These are phyloP conservation scores for Anthonomus grandis DNA, from an alignment of 1,140 invertebrate genomes.

Conservation along the genomic window DNA sequence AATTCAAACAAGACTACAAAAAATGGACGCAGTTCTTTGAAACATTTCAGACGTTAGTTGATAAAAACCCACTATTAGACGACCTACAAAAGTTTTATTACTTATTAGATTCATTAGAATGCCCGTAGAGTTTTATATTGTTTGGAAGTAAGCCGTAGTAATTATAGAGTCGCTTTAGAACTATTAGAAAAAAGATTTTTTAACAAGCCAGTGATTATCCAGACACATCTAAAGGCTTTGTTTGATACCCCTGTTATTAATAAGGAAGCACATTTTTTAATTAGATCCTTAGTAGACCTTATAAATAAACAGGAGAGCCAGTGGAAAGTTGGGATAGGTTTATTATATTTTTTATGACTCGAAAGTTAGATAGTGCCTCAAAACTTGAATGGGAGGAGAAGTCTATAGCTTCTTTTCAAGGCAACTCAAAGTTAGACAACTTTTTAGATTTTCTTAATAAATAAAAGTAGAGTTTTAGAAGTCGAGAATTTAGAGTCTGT, in stretches of 20 bases:
- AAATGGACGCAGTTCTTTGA: too few species aligned
- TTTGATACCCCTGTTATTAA: too few species aligned
- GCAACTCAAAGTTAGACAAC: too few species aligned
- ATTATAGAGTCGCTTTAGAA: slow-evolving; percentile 1
- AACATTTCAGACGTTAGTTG: slow-evolving; percentile 7
- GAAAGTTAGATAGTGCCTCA: slow-evolving; percentile 24
- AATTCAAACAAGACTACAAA: slow-evolving; percentile 15
- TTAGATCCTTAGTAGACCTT: slow-evolving; percentile 21
- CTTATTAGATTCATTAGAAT: not conserved
- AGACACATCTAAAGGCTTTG: too few species aligned
- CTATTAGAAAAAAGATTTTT: too few species aligned
- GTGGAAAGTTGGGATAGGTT: slow-evolving; percentile 27
- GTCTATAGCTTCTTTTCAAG: not conserved
- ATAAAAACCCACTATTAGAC: not conserved
- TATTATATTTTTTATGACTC: slow-evolving; percentile 21
- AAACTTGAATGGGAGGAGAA: slow-evolving; percentile 31
- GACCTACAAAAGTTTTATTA: slow-evolving; percentile 12
- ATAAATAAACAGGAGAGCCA: slow-evolving; percentile 25
- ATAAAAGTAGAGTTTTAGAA: not conserved
- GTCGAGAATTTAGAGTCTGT: too few species aligned
- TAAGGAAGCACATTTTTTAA: too few species aligned
- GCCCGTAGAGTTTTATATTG: not conserved
- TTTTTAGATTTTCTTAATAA: not conserved
- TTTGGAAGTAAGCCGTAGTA: slow-evolving; percentile 5
- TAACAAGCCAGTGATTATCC: too few species aligned